phyloP scores from a whole-genome alignment of 2,113 vertebrate genomes.

The Ophthalmolycus amberensis region DNA sequence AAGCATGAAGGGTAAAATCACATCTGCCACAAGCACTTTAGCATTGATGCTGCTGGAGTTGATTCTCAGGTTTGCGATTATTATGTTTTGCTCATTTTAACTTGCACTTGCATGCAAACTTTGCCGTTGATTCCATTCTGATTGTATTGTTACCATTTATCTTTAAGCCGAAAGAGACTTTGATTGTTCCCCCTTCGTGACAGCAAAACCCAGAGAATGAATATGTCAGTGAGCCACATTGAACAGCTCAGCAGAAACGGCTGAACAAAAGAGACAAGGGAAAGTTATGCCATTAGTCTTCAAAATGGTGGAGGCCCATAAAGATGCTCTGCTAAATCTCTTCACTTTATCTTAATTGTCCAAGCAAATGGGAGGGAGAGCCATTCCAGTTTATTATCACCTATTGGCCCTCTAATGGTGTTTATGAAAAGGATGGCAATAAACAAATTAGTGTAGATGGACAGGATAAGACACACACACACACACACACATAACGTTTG shows the following conservation, averaged over 20 bases:
- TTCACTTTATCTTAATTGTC: slow-evolving; percentile 71
- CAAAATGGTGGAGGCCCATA: slow-evolving; percentile 32
- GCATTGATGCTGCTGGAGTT: slow-evolving; percentile 10
- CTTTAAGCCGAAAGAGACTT: slow-evolving; percentile 17
- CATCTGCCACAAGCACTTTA: slow-evolving; percentile 10
- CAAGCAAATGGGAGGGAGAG: slow-evolving; percentile 63
- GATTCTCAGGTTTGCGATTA: slow-evolving; percentile 31
- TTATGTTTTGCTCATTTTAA: slow-evolving; percentile 38
- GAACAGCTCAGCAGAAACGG: slow-evolving; percentile 26
- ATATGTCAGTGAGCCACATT: slow-evolving; percentile 38
- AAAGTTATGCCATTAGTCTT: slow-evolving; percentile 41
- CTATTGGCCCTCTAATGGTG: slow-evolving; percentile 73
- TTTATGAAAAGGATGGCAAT: slow-evolving; percentile 68
- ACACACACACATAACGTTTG: slow-evolving; percentile 21
- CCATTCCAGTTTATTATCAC: slow-evolving; percentile 64
- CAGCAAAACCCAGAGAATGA: slow-evolving; percentile 3
- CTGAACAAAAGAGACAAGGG: slow-evolving; percentile 21
- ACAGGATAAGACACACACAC: slow-evolving; percentile 46
- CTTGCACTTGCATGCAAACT: slow-evolving; percentile 14
- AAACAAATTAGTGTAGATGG: slow-evolving; percentile 66
- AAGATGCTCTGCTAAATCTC: slow-evolving; percentile 57
- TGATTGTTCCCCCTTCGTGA: slow-evolving; percentile 25
- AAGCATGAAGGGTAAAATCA: slow-evolving; percentile 31
- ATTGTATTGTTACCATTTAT: slow-evolving; percentile 17
- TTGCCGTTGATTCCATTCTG: background rate